Evolutionary conservation across 2,888 invertebrate genomes (phyloP), one percentile per base, ranked within the genome.

Genomic region (Ashinkailepas kermadecensis): DNA sequence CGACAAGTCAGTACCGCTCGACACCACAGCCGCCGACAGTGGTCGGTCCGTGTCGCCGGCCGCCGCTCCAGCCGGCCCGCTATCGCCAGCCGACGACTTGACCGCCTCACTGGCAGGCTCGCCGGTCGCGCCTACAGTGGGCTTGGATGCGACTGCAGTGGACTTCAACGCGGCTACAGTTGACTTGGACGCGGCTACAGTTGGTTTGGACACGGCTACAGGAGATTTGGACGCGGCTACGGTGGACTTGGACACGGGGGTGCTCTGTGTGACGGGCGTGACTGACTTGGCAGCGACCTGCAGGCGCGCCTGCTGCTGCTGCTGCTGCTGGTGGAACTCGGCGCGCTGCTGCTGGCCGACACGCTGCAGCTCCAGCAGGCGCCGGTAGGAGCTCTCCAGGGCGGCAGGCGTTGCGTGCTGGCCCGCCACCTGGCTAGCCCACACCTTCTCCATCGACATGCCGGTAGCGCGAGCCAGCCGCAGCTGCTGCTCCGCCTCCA

Each of bases 311-410:
- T 13, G 11, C 59, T 59, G 59, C 58, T 58, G 58, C 58, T 11
- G 10, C 58, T 58, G 58, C 39, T 39, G 39, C 39, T 39, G 62
- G 62, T 18, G 15, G 62, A 13, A 18, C 23, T 70, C 39, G 25
- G 70, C 15, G 13, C 39, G 39, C 21, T 11, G 74, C 74, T 12
- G 54, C 74, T 74, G 74, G 9, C 18, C 54, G 54, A 23, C 74
- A 8, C 56, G 74, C 54, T 74, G 74, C 56, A 56, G 56, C 70
- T 70, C 39, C 70, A 70, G 70, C 70, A 70, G 70, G 25, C 70
- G 70, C 13, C 70, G 70, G 39, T 70, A 70, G 21, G 6, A 23
- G 74, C 54, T 56, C 39, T 74, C 54, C 54, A 74, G 11, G 10
- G 54, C 74, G 3, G 74, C 74, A 56, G 23, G 74, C 23, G 21